Percentiles rank a stretch among this genome's conserved stretches.
These are phyloP conservation scores for Collichthys lucidus DNA, from an alignment of 2,113 vertebrate genomes.

Conservation along the genomic window DNA sequence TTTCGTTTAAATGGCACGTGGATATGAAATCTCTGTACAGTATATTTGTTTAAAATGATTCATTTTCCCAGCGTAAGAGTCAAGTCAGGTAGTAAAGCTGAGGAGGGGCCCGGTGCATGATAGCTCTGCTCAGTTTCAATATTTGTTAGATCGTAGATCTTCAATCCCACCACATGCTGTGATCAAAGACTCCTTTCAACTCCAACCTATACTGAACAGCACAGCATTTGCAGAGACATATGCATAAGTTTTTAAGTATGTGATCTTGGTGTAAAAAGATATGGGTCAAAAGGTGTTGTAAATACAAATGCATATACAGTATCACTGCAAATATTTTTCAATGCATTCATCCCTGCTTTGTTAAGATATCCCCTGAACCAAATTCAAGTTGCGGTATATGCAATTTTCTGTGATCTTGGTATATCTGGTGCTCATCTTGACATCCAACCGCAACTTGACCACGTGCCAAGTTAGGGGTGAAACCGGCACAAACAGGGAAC, in stretches of 20 bases:
- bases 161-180: conserved; percentile 55
- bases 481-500: conserved; percentile 55
- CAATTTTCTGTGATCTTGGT: conserved; percentile 46
- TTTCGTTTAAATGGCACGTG: conserved; percentile 43
- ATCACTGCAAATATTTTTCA: conserved; percentile 20
- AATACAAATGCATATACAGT: conserved; percentile 20
- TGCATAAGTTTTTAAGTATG: conserved; percentile 42
- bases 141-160: conserved; percentile 59
- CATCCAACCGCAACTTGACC: conserved; percentile 64
- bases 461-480: conserved; percentile 65
- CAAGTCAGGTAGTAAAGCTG: conserved; percentile 5
- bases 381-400: conserved; percentile 42
- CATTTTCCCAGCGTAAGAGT: conserved; percentile 20
- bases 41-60: conserved; percentile 9
- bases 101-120: conserved; percentile 20
- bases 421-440: conserved; percentile 61
- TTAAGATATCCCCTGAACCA: conserved; percentile 31
- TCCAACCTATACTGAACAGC: conserved; percentile 55
- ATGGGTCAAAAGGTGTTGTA: conserved; percentile 31
- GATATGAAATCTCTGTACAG: conserved; percentile 1
- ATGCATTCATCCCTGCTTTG: neutral
- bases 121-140: conserved; percentile 51
- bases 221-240: conserved; percentile 43
- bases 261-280: conserved; percentile 24
- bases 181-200: conserved; percentile 74